phyloP scores from a whole-genome alignment of 2,113 vertebrate genomes.

The Entomyzon cyanotis region DNA sequence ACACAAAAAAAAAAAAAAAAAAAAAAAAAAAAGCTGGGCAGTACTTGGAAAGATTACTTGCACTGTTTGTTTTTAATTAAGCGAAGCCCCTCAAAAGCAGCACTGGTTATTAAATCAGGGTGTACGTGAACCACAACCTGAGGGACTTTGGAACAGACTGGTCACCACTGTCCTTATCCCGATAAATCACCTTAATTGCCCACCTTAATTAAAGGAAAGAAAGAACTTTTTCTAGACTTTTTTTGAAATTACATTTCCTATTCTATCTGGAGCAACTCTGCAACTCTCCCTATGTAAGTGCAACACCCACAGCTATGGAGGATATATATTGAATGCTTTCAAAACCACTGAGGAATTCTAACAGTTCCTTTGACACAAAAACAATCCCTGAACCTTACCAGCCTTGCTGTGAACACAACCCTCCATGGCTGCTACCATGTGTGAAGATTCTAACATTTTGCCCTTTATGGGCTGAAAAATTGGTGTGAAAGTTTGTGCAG shows the following conservation, averaged over 20 bases:
- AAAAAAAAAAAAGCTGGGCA: no score
- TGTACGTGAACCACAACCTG: neutral
- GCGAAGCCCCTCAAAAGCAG: neutral
- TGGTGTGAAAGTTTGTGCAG: fast-evolving
- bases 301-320: neutral
- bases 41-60: neutral
- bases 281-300: neutral
- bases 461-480: neutral
- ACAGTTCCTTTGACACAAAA: neutral
- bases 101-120: neutral
- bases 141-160: neutral
- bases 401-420: neutral
- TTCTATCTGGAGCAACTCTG: neutral
- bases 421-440: neutral
- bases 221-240: neutral
- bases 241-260: neutral
- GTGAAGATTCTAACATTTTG: neutral
- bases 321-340: neutral
- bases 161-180: neutral
- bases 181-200: neutral
- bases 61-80: neutral
- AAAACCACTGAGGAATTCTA: neutral
- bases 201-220: neutral
- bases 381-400: neutral
- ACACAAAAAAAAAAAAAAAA: no score